phyloP scores from a whole-genome alignment of 2,797 vertebrate genomes.

The Stomatorhinus walkeri region DNA sequence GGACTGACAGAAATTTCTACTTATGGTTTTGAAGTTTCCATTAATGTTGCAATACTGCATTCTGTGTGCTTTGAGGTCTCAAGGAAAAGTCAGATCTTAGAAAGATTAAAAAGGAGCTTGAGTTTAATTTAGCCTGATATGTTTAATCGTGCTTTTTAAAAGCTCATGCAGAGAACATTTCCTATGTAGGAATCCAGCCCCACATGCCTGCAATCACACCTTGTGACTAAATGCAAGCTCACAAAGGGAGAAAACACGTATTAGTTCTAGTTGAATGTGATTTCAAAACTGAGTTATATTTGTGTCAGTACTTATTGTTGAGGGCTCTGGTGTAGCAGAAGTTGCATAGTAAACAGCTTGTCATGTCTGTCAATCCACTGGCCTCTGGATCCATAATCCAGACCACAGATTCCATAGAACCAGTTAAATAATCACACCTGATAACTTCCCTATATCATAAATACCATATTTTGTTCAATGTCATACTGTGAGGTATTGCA shows the following conservation, averaged over 20 bases:
- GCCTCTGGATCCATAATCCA: not conserved
- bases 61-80: constrained; percentile 15
- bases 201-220: not conserved
- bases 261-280: not conserved
- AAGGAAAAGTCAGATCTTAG: not conserved
- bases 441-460: not conserved
- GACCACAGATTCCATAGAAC: not conserved
- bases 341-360: not conserved
- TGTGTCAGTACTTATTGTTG: not conserved
- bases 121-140: not conserved
- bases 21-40: not conserved
- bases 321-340: not conserved
- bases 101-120: not conserved
- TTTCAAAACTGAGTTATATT: not conserved
- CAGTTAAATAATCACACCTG: not conserved
- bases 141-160: constrained; percentile 2
- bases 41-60: not conserved
- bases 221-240: not conserved
- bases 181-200: not conserved
- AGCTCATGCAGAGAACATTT: not conserved
- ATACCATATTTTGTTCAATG: not conserved
- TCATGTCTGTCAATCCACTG: not conserved
- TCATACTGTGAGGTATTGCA: not conserved
- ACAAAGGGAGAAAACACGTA: not conserved
- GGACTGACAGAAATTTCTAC: constrained; percentile 12